phyloP scores from a whole-genome alignment of 2,888 invertebrate species.

The Aspidiotus destructor region DNA sequence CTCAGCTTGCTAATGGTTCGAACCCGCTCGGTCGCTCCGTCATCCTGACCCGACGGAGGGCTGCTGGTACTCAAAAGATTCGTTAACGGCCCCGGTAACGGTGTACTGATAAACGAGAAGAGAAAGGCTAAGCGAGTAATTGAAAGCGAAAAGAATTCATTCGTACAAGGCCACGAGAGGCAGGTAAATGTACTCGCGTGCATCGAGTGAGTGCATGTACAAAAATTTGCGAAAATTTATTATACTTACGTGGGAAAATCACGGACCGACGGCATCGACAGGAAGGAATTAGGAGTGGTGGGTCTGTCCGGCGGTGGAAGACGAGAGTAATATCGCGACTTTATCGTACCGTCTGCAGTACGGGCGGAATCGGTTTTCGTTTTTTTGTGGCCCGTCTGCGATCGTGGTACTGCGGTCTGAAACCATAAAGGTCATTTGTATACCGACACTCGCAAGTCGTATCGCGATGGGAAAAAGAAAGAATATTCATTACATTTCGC shows the following conservation, averaged over 20 bases:
- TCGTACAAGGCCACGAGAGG: too few species aligned
- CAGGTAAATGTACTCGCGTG: too few species aligned
- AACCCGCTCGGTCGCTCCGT: background rate
- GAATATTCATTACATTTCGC: background rate
- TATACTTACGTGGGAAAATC: conserved; percentile 61
- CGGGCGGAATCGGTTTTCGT: conserved; percentile 27
- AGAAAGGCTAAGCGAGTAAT: too few species aligned
- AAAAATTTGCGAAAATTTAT: too few species aligned
- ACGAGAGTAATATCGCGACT: conserved; percentile 35
- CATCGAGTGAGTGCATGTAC: too few species aligned
- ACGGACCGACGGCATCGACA: conserved; percentile 77
- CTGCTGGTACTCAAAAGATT: conserved; percentile 25
- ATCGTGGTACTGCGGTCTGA: conserved; percentile 10
- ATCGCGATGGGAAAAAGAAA: background rate
- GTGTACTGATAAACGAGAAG: conserved; percentile 20
- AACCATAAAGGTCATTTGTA: background rate
- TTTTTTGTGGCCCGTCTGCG: conserved; percentile 13
- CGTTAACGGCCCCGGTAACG: conserved; percentile 33
- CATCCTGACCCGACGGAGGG: conserved; percentile 18
- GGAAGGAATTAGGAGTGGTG: conserved; percentile 58
- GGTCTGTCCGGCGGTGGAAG: conserved; percentile 35
- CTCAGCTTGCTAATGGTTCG: conserved; percentile 36
- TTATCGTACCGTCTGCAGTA: conserved; percentile 36
- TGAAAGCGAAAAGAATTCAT: too few species aligned
- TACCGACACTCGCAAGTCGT: background rate